Conservation (phyloP, 2,888 invertebrate species). For the Lasioglossum zephyrum region DNA sequence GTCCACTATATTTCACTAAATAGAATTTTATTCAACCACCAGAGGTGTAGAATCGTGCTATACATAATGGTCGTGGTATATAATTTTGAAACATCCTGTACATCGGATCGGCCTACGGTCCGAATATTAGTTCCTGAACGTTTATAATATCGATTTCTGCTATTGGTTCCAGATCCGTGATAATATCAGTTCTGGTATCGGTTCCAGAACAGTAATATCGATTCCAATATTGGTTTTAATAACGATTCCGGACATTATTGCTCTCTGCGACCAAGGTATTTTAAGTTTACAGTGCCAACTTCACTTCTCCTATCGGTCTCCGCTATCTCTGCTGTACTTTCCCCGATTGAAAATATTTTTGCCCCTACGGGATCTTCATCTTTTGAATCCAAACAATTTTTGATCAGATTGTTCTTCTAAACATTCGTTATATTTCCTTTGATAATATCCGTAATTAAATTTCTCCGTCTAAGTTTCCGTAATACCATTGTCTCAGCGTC, state of each 20-base stretch:
- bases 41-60: too few species aligned
- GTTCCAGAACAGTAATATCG: not conserved
- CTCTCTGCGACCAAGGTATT: not conserved
- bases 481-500: not conserved
- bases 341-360: not conserved
- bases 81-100: too few species aligned
- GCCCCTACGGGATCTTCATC: not conserved
- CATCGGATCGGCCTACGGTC: not conserved
- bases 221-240: not conserved
- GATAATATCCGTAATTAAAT: not conserved
- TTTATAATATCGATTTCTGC: not conserved
- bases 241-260: conserved; percentile 5
- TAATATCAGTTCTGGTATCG: not conserved
- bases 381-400: not conserved
- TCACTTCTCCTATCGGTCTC: not conserved
- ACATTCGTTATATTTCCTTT: not conserved
- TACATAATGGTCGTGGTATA: too few species aligned
- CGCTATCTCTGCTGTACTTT: too few species aligned
- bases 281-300: not conserved
- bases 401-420: not conserved
- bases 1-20: not conserved
- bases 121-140: not conserved
- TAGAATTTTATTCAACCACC: not conserved
- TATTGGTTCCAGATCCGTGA: not conserved
- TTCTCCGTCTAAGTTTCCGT: not conserved